Base-by-base conservation (phyloP, 1,140 invertebrate genomes). In the Scaptodrosophila lebanonensis region DNA sequence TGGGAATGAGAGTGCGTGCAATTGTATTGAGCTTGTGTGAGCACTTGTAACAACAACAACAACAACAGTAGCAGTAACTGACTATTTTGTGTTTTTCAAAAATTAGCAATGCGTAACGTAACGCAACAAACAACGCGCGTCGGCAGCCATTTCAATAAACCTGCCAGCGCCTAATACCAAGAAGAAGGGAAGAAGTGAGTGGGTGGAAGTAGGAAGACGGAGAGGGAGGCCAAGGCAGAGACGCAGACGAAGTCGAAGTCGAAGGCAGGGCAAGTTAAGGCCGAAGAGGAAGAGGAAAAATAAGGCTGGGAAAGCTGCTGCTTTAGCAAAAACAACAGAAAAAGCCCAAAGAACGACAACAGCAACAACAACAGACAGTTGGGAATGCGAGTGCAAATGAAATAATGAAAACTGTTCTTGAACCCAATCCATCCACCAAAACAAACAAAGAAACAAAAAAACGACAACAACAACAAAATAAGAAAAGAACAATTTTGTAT, bases 391-490 rank as follows among this genome's bases (percentile, higher is more conserved):
- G 27, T 13, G 40, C 32, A 6, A 40, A 47, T 12, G 29, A 56
- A 45, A 25, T 50, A 17, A 25, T 4, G 22, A 25, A 48, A 53
- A 53, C 49, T 64, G 53, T 53, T 67, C 44, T 48, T 62, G 38
- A 69, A 73, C 50, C 69, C 70, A 65, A 66, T 75, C 70, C 70
- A 75, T 73, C 70, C 70, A 75, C 30, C 50, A 66, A 48, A 15
- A 12, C 15, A 33, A 32, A 25, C 17, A 38, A 39, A 25, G n/a
- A 20, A 47, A 35, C 16, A 25, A 36, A 45, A 33, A n/a, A 15
- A 6, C 17, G 40, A 38, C 22, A 29, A 29, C 13, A 56, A 27
- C 8, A 54, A 45, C 49, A 43, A 35, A 32, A 36, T 38, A 53
- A 45, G 16, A 20, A 50, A 59, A 18, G 39, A 38, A 45, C n/a